phyloP scores from a whole-genome alignment of 2,113 vertebrate species.

The Rhinopomastus cyanomelas region DNA sequence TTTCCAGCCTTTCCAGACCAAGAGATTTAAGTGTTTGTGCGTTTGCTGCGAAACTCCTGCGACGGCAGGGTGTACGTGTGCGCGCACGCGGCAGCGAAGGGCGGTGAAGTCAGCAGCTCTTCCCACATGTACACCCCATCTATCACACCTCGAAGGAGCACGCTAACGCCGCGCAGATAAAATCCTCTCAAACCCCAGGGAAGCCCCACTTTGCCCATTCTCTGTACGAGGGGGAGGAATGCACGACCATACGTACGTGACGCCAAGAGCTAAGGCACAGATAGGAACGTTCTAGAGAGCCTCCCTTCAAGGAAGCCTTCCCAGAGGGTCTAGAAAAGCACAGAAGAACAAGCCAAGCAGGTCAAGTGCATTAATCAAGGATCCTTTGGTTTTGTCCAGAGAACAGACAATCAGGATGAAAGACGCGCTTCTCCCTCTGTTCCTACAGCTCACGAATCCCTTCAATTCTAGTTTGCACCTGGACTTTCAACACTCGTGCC shows the following conservation, averaged over 20 bases:
- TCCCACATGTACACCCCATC: neutral
- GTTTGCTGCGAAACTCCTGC: neutral
- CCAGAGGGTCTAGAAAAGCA: neutral
- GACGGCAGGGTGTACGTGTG: neutral
- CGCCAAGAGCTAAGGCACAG: slow-evolving; percentile 34
- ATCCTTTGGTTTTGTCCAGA: slow-evolving; percentile 29
- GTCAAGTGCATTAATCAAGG: neutral
- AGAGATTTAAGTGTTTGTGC: neutral
- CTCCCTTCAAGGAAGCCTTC: neutral
- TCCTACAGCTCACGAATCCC: neutral
- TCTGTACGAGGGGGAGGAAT: neutral
- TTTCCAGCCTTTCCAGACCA: neutral
- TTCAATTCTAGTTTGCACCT: neutral
- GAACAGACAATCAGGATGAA: neutral
- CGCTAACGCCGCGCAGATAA: neutral
- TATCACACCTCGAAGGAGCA: neutral
- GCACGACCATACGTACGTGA: neutral
- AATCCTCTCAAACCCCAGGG: neutral
- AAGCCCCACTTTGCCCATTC: neutral
- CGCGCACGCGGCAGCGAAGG: fast-evolving
- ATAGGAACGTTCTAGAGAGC: neutral
- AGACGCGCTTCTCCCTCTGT: neutral
- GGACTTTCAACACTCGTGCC: neutral
- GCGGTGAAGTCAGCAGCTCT: neutral
- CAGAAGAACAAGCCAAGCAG: neutral